phyloP scores from a whole-genome alignment of 2,797 vertebrate species.

The Scarus forsteni region DNA sequence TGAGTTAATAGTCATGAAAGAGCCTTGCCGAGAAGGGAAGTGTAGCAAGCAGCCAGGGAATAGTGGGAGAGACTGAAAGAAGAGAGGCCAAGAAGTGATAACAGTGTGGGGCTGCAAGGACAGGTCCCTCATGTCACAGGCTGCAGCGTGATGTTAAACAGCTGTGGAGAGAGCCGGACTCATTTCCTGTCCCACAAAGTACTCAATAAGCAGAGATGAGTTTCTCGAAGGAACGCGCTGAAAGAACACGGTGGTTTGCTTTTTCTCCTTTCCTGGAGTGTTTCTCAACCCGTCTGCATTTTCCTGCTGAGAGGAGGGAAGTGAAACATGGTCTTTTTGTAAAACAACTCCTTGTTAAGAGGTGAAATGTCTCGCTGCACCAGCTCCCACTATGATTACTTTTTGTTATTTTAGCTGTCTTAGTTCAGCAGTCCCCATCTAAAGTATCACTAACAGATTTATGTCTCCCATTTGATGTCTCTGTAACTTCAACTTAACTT shows the following conservation, averaged over 20 bases:
- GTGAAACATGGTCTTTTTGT: constrained; percentile 32
- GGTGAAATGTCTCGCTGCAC: constrained; percentile 3
- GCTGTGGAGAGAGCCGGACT: constrained; percentile 58
- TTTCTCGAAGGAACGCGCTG: constrained; percentile 14
- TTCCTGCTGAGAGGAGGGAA: constrained; percentile 31
- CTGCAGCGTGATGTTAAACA: constrained; percentile 66
- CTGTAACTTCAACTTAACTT: not conserved
- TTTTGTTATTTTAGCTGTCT: constrained; percentile 4
- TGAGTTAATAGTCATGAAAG: constrained; percentile 63
- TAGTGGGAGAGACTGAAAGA: constrained; percentile 50
- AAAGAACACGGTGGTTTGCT: constrained; percentile 1
- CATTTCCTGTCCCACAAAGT: constrained; percentile 53
- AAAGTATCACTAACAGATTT: not conserved
- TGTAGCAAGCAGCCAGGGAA: constrained; percentile 63
- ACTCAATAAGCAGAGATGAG: constrained; percentile 9
- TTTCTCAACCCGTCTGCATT: constrained; percentile 39
- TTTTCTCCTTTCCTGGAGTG: not conserved
- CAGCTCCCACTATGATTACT: not conserved
- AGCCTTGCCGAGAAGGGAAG: constrained; percentile 42
- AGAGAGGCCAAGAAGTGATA: constrained; percentile 59
- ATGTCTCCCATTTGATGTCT: not conserved
- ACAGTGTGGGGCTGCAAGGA: constrained; percentile 50
- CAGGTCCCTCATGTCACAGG: constrained; percentile 65
- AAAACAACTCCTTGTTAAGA: not conserved
- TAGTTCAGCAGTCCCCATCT: not conserved